A percentile compares a stretch with the other conserved stretches of the same genome.
phyloP scores from a whole-genome alignment of 2,113 vertebrate genomes.

The Ciconia boyciana region DNA sequence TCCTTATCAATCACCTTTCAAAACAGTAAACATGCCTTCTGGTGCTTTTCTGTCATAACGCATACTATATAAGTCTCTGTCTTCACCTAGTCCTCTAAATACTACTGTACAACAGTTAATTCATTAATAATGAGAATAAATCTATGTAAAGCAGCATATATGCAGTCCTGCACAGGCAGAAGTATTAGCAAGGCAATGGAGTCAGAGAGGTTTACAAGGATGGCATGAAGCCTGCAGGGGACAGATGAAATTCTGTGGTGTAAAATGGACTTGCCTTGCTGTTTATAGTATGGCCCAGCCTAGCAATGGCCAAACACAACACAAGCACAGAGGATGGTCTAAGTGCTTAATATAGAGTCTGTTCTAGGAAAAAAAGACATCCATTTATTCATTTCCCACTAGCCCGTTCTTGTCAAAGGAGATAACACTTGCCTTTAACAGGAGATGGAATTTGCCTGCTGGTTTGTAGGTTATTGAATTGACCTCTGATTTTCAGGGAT shows the following conservation, averaged over 20 bases:
- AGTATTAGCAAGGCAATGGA: background rate
- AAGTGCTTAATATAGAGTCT: background rate
- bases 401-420: conserved; percentile 34
- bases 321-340: background rate
- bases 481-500: conserved; percentile 35
- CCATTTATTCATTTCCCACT: background rate
- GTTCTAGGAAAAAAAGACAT: background rate
- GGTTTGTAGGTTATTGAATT: conserved; percentile 7
- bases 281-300: background rate
- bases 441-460: conserved; percentile 34
- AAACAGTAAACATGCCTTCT: background rate
- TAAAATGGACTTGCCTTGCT: background rate
- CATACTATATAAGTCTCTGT: background rate
- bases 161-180: background rate
- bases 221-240: background rate
- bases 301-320: background rate
- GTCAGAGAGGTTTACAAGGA: background rate
- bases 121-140: background rate
- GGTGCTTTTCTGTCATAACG: background rate
- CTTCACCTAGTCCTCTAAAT: background rate
- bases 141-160: background rate
- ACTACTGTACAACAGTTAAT: background rate
- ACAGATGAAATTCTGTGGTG: background rate
- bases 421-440: background rate
- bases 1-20: background rate